phyloP scores from a whole-genome alignment of 2,888 invertebrate species.

The Sipha maydis region DNA sequence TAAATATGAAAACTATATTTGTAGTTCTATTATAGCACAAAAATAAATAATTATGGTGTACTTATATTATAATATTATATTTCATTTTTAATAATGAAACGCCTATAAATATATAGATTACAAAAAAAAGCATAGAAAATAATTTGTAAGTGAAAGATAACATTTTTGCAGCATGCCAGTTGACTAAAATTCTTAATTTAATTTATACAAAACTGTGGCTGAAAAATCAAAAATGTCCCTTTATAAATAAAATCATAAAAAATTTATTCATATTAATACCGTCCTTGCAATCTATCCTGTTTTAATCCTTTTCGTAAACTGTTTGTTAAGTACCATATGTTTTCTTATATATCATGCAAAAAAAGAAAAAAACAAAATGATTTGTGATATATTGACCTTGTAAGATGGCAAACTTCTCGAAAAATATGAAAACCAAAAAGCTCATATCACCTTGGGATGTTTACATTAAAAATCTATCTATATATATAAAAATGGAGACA shows the following conservation, averaged over 20 bases:
- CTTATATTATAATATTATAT: not conserved
- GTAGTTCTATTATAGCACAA: not conserved
- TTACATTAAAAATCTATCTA: constrained; percentile 29
- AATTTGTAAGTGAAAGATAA: not conserved
- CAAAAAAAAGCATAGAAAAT: not conserved
- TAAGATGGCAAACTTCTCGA: constrained; percentile 11
- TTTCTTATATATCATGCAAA: not conserved
- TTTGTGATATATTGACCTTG: constrained; percentile 26
- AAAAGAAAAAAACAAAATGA: not conserved
- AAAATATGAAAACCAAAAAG: constrained; percentile 18
- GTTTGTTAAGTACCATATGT: not conserved
- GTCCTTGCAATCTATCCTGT: not conserved
- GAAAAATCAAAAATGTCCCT: not conserved
- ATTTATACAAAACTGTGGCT: not conserved
- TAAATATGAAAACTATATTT: not conserved
- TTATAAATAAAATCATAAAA: not conserved
- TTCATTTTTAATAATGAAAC: not conserved
- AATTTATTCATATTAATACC: not conserved
- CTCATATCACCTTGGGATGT: constrained; percentile 21
- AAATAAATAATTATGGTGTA: not conserved
- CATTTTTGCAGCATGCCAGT: not conserved
- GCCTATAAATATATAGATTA: not conserved
- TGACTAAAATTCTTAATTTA: not conserved
- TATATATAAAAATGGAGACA: no score
- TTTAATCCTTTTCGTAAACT: constrained; percentile 12